Base-by-base conservation (phyloP, 2,797 vertebrate genomes). In the Chelmon rostratus region DNA sequence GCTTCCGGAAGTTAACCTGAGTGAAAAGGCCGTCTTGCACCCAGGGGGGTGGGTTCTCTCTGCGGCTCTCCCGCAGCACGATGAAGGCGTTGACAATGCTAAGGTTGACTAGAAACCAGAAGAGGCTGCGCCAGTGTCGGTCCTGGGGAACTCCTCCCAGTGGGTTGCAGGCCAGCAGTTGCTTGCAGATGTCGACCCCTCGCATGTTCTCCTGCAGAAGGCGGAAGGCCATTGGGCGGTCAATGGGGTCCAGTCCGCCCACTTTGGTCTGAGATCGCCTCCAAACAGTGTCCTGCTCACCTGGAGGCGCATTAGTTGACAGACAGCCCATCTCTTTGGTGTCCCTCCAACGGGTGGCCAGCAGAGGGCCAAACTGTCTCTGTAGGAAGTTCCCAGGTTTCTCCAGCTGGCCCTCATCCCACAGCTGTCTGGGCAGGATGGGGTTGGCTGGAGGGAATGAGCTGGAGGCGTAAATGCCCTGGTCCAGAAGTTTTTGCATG, bases 171-270 rank as follows among this genome's bases (percentile, higher is more conserved):
- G 95, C 94, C 64, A 95, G 87, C 72, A 96, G 89, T 86, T 96
- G 96, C 72, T 96, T 96, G 81, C 95, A 96, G 78, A 96, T 96
- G 86, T 96, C 96, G 0, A 96, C 96, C 0, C 96, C 96, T 11
- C 96, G 90, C 95, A 96, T 96, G 91, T 96, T 96, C 73, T 96
- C 95, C 75, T 96, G 95, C 64, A 96, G 89, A 9, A 96, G 93
- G 13, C 93, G 84, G 80, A 96, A 95, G 9, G 96, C 90, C 86
- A 92, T 80, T 3, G 96, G 96, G 0, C 95, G 92, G 56, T 84
- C 28, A 1, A 96, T 92, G 31, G 94, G 86, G 37, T 91, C 89
- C 52, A 96, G 86, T 10, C 84, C 86, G 0, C 94, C 95, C 0
- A 72, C 78, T 61, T 87, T 92, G 72, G 75, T 86, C 47, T 91